A percentile compares a stretch with the other conserved stretches of the same genome.
Conservation (phyloP, 2,113 vertebrate species). For the Trachemys scripta region DNA sequence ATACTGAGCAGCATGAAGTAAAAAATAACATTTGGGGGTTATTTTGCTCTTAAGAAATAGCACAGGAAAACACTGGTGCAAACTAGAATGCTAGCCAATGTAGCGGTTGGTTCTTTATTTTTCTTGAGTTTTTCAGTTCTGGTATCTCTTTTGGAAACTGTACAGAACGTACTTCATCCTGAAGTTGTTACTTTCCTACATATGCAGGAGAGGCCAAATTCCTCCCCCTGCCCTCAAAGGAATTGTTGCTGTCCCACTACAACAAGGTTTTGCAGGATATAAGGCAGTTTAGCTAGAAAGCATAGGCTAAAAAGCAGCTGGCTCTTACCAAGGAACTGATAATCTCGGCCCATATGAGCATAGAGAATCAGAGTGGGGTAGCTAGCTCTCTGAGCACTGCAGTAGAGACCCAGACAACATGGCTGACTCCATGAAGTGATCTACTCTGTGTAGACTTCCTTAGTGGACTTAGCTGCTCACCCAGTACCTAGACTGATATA, state of each 20-base stretch:
- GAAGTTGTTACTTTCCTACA: conserved; percentile 20
- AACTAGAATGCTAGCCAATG: neutral
- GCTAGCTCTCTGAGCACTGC: neutral
- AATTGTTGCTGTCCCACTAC: conserved; percentile 50
- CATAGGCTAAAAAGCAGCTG: neutral
- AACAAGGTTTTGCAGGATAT: conserved; percentile 30
- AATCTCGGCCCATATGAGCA: neutral
- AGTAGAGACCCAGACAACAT: neutral
- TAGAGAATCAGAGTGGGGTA: neutral
- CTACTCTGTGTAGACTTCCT: neutral
- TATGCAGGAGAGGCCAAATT: conserved; percentile 39
- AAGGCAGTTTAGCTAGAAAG: conserved; percentile 19
- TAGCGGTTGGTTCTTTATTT: neutral
- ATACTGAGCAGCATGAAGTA: conserved; percentile 70
- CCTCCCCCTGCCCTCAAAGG: conserved; percentile 57
- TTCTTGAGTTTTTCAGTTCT: neutral
- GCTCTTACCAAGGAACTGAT: neutral
- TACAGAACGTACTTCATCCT: neutral
- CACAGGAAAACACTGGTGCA: conserved; percentile 25
- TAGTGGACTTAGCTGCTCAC: neutral
- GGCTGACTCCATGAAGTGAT: neutral
- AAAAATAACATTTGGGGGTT: conserved; percentile 44
- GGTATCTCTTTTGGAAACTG: neutral
- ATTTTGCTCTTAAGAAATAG: conserved; percentile 67
- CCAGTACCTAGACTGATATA: no score